Evolutionary conservation across 2,113 vertebrate genomes (phyloP).

Genomic region (Stegostoma tigrinum): DNA sequence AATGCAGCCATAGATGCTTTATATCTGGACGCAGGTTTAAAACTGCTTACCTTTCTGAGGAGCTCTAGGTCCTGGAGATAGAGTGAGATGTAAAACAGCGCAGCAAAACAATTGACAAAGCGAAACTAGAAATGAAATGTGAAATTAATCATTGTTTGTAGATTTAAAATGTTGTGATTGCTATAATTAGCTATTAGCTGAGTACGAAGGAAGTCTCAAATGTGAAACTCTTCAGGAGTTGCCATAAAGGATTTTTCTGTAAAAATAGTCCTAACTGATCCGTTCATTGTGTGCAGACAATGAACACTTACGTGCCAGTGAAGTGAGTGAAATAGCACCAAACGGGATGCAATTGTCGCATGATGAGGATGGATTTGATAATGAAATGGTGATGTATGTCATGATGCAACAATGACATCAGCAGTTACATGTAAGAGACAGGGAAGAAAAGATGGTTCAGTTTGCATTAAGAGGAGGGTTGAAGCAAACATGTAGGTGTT

Average conservation of each 20-base stretch:
- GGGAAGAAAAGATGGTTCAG: no score
- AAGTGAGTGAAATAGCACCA: neutral
- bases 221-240: neutral
- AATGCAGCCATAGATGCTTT: neutral
- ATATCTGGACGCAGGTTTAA: neutral
- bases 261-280: neutral
- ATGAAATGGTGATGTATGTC: neutral
- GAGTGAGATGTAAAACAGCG: slow-evolving; percentile 71
- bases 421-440: no score
- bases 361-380: neutral
- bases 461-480: no score
- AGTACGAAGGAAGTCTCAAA: neutral
- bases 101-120: slow-evolving; percentile 70
- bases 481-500: no score
- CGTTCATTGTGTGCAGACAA: neutral
- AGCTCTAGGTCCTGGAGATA: slow-evolving; percentile 64
- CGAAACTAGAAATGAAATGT: slow-evolving; percentile 56
- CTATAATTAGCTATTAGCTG: neutral
- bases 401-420: no score
- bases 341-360: neutral
- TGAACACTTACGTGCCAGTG: neutral
- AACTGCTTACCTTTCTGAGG: slow-evolving; percentile 57
- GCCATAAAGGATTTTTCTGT: neutral
- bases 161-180: neutral
- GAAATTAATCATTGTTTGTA: neutral